phyloP scores from a whole-genome alignment of 2,113 vertebrate species.

The Oenanthe oenanthe region DNA sequence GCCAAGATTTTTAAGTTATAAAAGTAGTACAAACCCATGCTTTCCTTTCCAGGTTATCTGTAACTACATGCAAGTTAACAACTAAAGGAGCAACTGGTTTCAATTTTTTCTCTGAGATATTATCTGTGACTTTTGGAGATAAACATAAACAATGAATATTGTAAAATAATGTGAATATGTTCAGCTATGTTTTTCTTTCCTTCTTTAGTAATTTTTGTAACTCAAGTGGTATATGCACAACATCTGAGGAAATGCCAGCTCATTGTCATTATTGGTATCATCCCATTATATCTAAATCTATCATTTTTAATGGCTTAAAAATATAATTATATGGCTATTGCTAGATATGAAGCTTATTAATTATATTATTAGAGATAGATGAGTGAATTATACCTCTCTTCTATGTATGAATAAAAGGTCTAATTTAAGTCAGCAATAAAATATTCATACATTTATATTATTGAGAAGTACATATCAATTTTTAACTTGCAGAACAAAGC shows the following conservation, averaged over 20 bases:
- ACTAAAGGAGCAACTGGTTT: not conserved
- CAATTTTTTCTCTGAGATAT: not conserved
- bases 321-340: not conserved
- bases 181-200: not conserved
- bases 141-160: not conserved
- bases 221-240: not conserved
- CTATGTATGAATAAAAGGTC: not conserved
- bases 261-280: not conserved
- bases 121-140: not conserved
- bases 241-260: not conserved
- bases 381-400: not conserved
- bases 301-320: not conserved
- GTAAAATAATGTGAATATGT: not conserved
- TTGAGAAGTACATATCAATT: not conserved
- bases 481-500: not conserved
- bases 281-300: not conserved
- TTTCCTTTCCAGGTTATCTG: not conserved
- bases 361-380: constrained; percentile 10
- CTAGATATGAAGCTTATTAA: not conserved
- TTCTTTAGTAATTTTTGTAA: not conserved
- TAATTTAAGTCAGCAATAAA: not conserved
- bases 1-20: not conserved
- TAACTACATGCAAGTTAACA: not conserved
- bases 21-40: not conserved
- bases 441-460: constrained; percentile 18